Percentiles rank a stretch among this genome's conserved stretches.
Conservation (phyloP, 2,113 vertebrate species). For the Kobus ellipsiprymnus region DNA sequence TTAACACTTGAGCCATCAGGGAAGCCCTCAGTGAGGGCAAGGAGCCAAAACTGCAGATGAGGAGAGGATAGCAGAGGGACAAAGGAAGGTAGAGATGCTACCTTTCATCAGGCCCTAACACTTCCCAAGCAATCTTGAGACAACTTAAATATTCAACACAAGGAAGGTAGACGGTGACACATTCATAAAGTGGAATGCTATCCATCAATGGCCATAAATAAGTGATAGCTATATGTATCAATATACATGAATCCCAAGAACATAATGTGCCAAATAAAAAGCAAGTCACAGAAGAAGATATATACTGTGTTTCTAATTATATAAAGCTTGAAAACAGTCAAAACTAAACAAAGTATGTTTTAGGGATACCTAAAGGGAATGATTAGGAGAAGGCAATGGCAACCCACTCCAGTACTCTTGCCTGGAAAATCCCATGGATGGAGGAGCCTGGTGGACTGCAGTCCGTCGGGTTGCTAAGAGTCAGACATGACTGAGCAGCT, state of each 20-base stretch:
- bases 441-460: too few species aligned
- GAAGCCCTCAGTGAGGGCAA: background rate
- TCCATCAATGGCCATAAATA: background rate
- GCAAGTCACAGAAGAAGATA: background rate
- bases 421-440: too few species aligned
- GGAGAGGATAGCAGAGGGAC: background rate
- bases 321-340: background rate
- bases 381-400: background rate
- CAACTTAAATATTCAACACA: background rate
- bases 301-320: background rate
- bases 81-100: background rate
- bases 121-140: background rate
- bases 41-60: background rate
- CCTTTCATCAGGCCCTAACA: background rate
- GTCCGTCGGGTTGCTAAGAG: too few species aligned
- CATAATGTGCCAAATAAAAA: background rate
- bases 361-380: background rate
- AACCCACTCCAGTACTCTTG: too few species aligned
- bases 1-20: background rate
- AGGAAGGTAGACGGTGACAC: background rate
- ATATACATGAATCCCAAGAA: background rate
- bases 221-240: background rate
- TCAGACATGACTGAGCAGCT: too few species aligned
- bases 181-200: background rate
- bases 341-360: background rate